Evolutionary conservation across 2,113 vertebrate genomes (phyloP), one percentile per base, ranked within the genome.

Genomic region (Solea senegalensis): DNA sequence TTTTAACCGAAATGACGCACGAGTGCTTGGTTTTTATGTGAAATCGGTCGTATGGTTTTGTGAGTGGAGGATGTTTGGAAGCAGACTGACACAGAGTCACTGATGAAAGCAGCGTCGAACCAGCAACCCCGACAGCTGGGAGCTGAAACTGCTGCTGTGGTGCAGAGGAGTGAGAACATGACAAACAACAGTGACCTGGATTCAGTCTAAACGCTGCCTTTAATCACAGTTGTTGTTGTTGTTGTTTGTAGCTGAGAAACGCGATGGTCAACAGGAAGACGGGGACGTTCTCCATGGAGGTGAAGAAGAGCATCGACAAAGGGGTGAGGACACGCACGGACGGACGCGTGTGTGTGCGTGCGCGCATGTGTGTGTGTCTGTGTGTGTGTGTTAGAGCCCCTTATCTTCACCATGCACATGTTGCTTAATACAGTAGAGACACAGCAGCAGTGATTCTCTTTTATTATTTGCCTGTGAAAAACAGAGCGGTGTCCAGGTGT

Each of bases 241-340:
- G 34, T 34, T 34, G 34, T 34, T 34, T 75, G 54, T 64, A 99
- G 97, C 92, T 99, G 70, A 94, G 98, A 86, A 98, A 99, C 26
- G 97, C 96, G 72, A 99, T 99, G 98, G 98, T 99, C 88, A 99
- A 98, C 91, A 92, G 95, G 72, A 97, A 98, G 93, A 98, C 96
- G 0, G 98, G 97, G 60, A 96, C 93, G 74, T 99, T 99, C 85
- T 97, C 97, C 41, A 98, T 99, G 96, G 97, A 97, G 83, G 98
- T 99, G 85, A 99, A 97, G 91, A 99, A 98, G 92, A 97, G 96
- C 46, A 95, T 99, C 72, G 97, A 99, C 89, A 99, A 99, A 95
- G 97, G 97, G 96, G 98, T 97, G 94, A 88, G 93, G 65, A 69
- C 26, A 69, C 58, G 64, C 51, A 34, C 10, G n/a, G n/a, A n/a